A percentile compares a stretch with the other conserved stretches of the same genome.
Conservation (phyloP, 1,140 invertebrate genomes). For the Lasioglossum albipes region DNA sequence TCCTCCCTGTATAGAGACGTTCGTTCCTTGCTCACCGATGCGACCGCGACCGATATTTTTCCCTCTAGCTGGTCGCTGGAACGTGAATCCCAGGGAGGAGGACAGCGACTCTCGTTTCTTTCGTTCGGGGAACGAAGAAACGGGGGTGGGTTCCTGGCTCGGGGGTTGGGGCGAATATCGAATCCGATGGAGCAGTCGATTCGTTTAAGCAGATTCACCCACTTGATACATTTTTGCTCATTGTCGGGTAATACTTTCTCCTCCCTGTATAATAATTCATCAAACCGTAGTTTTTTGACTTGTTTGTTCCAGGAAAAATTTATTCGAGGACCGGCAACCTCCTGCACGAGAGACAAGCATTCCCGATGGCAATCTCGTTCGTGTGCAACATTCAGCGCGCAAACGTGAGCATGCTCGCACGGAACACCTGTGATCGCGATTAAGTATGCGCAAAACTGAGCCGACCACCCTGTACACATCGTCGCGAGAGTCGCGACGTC, state of each 20-base stretch:
- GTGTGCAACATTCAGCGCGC: neutral
- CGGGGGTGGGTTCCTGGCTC: neutral
- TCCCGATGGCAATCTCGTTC: neutral
- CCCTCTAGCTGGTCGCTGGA: conserved; percentile 13
- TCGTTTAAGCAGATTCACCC: too few relatives aligned
- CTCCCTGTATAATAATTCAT: neutral
- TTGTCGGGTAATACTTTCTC: neutral
- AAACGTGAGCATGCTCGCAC: neutral
- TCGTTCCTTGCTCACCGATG: conserved; percentile 39
- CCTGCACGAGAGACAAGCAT: neutral
- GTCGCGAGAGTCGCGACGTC: too few relatives aligned
- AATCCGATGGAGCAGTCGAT: too few relatives aligned
- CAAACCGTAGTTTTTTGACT: neutral
- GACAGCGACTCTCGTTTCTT: neutral
- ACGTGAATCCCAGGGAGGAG: conserved; percentile 25
- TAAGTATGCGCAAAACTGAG: neutral
- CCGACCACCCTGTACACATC: neutral
- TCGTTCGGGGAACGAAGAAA: neutral
- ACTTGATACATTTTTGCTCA: too few relatives aligned
- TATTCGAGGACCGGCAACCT: neutral
- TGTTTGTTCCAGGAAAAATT: neutral
- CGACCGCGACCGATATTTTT: conserved; percentile 44
- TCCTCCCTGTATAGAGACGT: conserved; percentile 6
- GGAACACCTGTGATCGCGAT: conserved; percentile 1
- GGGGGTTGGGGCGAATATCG: neutral